These are phyloP conservation scores for Tachycineta bicolor DNA, from an alignment of 2,113 vertebrate species.

Conservation along the genomic window DNA sequence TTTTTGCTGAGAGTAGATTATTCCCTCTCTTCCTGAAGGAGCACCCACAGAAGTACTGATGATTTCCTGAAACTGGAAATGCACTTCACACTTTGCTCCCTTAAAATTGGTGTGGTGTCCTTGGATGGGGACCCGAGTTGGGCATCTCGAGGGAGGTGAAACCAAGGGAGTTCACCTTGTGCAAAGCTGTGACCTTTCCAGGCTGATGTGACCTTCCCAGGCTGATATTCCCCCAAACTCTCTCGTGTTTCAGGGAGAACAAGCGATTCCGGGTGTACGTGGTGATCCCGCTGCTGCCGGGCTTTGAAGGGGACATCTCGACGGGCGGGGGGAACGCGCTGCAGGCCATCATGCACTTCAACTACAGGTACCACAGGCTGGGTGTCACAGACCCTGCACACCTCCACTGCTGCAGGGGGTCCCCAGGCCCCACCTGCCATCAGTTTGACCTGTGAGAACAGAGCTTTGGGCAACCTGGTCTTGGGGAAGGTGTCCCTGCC, in stretches of 20 bases:
- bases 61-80: background rate
- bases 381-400: fast-evolving
- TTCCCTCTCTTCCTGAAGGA: background rate
- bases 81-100: fast-evolving
- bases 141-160: background rate
- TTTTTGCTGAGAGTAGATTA: background rate
- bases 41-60: background rate
- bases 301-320: conserved; percentile 95
- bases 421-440: background rate
- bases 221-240: background rate
- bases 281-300: conserved; percentile 92
- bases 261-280: conserved; percentile 89
- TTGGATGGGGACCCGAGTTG: background rate
- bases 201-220: background rate
- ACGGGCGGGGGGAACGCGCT: conserved; percentile 92
- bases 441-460: fast-evolving
- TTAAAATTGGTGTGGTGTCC: background rate
- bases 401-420: background rate
- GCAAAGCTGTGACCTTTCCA: fast-evolving
- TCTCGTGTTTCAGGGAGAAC: conserved; percentile 75
- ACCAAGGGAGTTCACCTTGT: fast-evolving
- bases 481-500: background rate
- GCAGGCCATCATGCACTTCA: conserved; percentile 98
- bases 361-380: conserved; percentile 85
- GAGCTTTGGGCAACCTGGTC: background rate